phyloP scores from a whole-genome alignment of 2,113 vertebrate genomes.

The Proteles cristata region DNA sequence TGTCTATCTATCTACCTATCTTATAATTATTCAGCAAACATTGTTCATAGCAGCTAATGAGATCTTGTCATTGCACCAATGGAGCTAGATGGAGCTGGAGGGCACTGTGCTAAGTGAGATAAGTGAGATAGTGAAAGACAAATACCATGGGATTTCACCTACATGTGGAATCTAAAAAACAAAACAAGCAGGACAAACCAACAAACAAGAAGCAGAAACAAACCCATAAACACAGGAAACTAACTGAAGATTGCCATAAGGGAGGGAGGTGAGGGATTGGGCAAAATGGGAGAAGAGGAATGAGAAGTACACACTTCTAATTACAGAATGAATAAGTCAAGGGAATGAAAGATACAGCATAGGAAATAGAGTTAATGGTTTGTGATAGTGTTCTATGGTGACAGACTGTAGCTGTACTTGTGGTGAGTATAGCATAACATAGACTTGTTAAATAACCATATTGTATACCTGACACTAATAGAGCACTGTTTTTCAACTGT shows the following conservation, averaged over 20 bases:
- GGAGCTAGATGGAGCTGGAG: not conserved
- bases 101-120: not conserved
- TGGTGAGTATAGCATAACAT: not conserved
- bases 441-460: not conserved
- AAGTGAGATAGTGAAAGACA: not conserved
- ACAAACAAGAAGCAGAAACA: not conserved
- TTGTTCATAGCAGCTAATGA: not conserved
- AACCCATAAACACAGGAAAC: not conserved
- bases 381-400: not conserved
- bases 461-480: not conserved
- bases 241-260: not conserved
- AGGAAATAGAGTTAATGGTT: not conserved
- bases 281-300: not conserved
- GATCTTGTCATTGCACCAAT: not conserved
- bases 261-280: not conserved
- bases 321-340: not conserved
- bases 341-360: not conserved
- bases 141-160: not conserved
- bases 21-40: too few species aligned
- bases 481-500: not conserved
- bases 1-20: too few species aligned
- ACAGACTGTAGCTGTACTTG: not conserved
- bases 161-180: not conserved
- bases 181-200: not conserved
- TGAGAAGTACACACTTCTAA: not conserved